Evolutionary conservation across 2,797 vertebrate genomes (phyloP).

Genomic region (Myiotriccus ornatus): DNA sequence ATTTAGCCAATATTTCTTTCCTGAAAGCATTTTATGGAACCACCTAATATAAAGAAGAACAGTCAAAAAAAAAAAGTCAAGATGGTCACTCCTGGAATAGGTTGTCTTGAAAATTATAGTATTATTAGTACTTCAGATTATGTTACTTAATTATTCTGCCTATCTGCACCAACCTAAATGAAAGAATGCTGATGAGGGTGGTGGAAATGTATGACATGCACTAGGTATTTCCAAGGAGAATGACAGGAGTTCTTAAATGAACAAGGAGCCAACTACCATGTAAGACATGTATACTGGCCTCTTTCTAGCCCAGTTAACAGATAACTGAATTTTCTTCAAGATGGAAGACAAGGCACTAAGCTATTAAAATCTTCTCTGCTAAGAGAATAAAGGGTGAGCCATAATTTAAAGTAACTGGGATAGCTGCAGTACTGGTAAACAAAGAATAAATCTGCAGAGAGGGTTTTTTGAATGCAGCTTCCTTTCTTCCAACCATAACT

Average conservation of each 20-base stretch:
- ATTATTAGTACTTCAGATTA: neutral
- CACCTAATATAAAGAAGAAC: neutral
- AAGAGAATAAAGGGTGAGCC: neutral
- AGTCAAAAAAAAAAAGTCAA: neutral
- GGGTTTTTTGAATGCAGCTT: neutral
- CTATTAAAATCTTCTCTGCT: neutral
- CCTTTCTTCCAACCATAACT: neutral
- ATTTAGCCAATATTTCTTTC: neutral
- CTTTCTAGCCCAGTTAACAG: neutral
- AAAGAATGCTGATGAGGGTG: neutral
- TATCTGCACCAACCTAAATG: neutral
- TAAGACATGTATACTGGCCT: neutral
- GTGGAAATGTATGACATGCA: neutral
- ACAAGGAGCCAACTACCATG: neutral
- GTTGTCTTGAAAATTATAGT: neutral
- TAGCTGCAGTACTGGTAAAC: neutral
- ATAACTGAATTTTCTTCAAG: neutral
- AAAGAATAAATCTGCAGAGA: neutral
- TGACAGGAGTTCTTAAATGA: neutral
- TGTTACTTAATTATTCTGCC: neutral
- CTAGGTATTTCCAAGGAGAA: neutral
- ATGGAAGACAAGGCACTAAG: neutral
- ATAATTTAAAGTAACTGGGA: neutral
- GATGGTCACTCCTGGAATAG: neutral
- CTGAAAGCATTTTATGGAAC: neutral